phyloP scores from a whole-genome alignment of 2,113 vertebrate species.

The Prietella phreatophila region DNA sequence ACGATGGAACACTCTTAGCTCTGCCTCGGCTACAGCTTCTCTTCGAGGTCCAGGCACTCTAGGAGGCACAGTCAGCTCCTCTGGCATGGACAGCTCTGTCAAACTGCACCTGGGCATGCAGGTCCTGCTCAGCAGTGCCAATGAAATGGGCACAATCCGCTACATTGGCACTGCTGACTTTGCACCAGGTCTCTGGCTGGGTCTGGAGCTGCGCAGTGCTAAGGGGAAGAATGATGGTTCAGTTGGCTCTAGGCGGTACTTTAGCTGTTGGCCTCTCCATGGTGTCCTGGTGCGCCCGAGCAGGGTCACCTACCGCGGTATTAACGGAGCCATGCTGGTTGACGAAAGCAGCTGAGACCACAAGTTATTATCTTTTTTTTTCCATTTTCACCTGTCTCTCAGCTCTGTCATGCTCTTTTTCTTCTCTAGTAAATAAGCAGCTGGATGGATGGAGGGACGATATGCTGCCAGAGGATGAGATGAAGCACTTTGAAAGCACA shows the following conservation, averaged over 20 bases:
- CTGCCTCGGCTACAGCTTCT: slow-evolving; percentile 39
- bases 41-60: slow-evolving; percentile 19
- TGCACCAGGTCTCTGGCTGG: slow-evolving; percentile 87
- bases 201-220: slow-evolving; percentile 86
- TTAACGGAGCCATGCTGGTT: slow-evolving; percentile 85
- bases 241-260: slow-evolving; percentile 85
- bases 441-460: neutral
- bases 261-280: slow-evolving; percentile 81
- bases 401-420: neutral
- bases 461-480: neutral
- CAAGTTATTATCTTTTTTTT: neutral
- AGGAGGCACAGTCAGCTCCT: slow-evolving; percentile 48
- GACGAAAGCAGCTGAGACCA: slow-evolving; percentile 74
- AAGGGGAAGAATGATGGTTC: slow-evolving; percentile 91
- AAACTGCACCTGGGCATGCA: slow-evolving; percentile 86
- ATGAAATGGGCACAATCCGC: slow-evolving; percentile 87
- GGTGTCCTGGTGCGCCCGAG: slow-evolving; percentile 90
- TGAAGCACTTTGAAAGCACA: slow-evolving; percentile 34
- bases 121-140: slow-evolving; percentile 90
- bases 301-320: slow-evolving; percentile 88
- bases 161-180: slow-evolving; percentile 89
- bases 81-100: slow-evolving; percentile 61
- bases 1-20: slow-evolving; percentile 78
- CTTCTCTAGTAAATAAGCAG: slow-evolving; percentile 19
- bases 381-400: slow-evolving; percentile 29